Conservation (phyloP, 2,888 invertebrate genomes). For the Venusia cambrica region DNA sequence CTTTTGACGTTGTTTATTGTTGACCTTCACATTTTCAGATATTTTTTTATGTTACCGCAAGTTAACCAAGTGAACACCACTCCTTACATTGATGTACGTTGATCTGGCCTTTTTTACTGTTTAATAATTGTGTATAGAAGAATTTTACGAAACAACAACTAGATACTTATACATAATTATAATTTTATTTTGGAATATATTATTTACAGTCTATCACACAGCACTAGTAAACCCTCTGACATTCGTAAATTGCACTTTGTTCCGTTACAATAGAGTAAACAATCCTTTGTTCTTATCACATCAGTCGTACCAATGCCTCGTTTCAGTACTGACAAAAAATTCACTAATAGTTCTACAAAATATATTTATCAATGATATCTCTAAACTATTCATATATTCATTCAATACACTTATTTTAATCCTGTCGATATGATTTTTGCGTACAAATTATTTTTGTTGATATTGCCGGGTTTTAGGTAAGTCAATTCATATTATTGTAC, state of each 20-base stretch:
- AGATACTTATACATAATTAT: conserved; percentile 2
- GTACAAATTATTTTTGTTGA: no score
- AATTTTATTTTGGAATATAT: conserved; percentile 3
- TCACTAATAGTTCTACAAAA: conserved; percentile 17
- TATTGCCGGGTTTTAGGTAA: no score
- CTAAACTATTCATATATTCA: conserved; percentile 1
- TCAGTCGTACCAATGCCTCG: conserved; percentile 32
- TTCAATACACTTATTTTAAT: neutral
- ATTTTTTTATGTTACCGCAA: no score
- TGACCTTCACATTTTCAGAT: no score
- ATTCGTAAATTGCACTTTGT: conserved; percentile 23
- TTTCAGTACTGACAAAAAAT: conserved; percentile 34
- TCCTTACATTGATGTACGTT: no score
- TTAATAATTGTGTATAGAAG: conserved; percentile 15
- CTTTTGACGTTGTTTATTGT: no score
- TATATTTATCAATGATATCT: conserved; percentile 10
- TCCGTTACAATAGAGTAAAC: conserved; percentile 8
- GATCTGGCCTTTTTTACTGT: no score
- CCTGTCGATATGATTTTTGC: conserved; percentile 5
- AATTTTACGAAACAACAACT: conserved; percentile 1
- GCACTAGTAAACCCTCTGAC: conserved; percentile 7
- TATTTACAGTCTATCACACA: conserved; percentile 10
- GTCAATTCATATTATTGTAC: no score
- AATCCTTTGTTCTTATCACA: conserved; percentile 30
- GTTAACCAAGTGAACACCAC: no score